Evolutionary conservation across 2,888 invertebrate genomes (phyloP).

Genomic region (Drosophila nr. medialis): DNA sequence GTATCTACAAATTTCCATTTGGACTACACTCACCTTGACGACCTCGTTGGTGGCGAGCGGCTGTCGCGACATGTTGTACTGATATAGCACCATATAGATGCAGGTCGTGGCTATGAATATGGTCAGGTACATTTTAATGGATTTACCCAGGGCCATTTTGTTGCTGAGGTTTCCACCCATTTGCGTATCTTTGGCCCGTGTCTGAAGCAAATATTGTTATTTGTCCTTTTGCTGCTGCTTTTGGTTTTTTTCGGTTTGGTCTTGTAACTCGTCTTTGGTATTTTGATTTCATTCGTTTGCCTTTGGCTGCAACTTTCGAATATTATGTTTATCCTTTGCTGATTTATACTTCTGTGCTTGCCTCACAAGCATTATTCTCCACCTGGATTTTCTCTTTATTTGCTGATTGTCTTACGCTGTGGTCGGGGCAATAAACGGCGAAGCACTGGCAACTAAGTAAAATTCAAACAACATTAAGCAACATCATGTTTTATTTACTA

Average conservation of each 20-base stretch:
- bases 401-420: constrained; percentile 46
- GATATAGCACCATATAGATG: constrained; percentile 87
- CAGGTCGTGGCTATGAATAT: constrained; percentile 87
- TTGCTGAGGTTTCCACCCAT: constrained; percentile 42
- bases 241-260: constrained; percentile 59
- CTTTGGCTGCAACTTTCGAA: constrained; percentile 38
- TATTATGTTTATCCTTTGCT: constrained; percentile 19
- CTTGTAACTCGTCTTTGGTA: constrained; percentile 54
- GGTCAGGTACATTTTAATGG: constrained; percentile 88
- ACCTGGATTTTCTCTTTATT: constrained; percentile 15
- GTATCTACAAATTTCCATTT: constrained; percentile 3
- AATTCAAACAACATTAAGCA: neutral
- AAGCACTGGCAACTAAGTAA: constrained; percentile 4
- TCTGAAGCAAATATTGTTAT: constrained; percentile 26
- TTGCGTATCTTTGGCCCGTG: constrained; percentile 33
- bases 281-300: constrained; percentile 72
- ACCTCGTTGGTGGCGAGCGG: constrained; percentile 82
- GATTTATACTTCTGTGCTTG: constrained; percentile 7
- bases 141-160: constrained; percentile 85
- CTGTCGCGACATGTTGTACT: constrained; percentile 87
- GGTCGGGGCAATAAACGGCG: constrained; percentile 27
- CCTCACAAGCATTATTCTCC: constrained; percentile 31
- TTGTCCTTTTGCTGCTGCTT: constrained; percentile 9
- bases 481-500: too few species aligned
- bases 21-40: constrained; percentile 81